Evolutionary conservation across 2,113 vertebrate genomes (phyloP).

Genomic region (Tiliqua scincoides): DNA sequence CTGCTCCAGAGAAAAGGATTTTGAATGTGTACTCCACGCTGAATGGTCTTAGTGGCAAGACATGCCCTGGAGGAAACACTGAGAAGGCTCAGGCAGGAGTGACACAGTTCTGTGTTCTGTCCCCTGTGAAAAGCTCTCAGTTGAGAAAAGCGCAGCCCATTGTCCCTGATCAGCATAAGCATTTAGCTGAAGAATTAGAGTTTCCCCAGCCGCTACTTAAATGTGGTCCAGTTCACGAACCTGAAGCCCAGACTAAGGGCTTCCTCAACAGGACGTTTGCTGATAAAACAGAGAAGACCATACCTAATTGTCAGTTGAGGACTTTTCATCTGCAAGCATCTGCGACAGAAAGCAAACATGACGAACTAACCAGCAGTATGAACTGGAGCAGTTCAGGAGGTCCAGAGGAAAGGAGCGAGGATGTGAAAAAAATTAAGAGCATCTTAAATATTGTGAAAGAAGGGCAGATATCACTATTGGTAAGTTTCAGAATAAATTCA

Average conservation of each 20-base stretch:
- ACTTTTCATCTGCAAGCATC: constrained; percentile 76
- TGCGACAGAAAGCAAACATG: constrained; percentile 71
- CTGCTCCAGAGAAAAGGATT: constrained; percentile 83
- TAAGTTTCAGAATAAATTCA: constrained; percentile 71
- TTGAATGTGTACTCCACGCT: constrained; percentile 69
- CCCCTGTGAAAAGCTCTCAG: constrained; percentile 91
- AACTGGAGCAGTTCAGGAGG: constrained; percentile 73
- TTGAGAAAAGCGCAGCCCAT: constrained; percentile 84
- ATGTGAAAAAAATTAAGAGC: constrained; percentile 91
- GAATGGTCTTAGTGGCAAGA: constrained; percentile 78
- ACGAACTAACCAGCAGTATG: constrained; percentile 70
- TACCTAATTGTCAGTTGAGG: constrained; percentile 76
- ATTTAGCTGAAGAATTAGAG: constrained; percentile 74
- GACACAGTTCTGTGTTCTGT: constrained; percentile 87
- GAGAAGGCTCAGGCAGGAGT: constrained; percentile 75
- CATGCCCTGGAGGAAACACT: constrained; percentile 69
- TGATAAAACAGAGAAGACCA: constrained; percentile 78
- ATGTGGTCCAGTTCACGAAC: constrained; percentile 78
- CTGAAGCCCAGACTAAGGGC: constrained; percentile 78
- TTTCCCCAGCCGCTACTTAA: constrained; percentile 75
- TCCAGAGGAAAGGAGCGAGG: constrained; percentile 82
- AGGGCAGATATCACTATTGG: constrained; percentile 95
- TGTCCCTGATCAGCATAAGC: constrained; percentile 83
- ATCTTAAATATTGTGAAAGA: constrained; percentile 96
- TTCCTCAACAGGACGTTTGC: constrained; percentile 81